These are phyloP conservation scores for Artemia sinica DNA, from an alignment of 2,888 invertebrate species.

Conservation along the genomic window DNA sequence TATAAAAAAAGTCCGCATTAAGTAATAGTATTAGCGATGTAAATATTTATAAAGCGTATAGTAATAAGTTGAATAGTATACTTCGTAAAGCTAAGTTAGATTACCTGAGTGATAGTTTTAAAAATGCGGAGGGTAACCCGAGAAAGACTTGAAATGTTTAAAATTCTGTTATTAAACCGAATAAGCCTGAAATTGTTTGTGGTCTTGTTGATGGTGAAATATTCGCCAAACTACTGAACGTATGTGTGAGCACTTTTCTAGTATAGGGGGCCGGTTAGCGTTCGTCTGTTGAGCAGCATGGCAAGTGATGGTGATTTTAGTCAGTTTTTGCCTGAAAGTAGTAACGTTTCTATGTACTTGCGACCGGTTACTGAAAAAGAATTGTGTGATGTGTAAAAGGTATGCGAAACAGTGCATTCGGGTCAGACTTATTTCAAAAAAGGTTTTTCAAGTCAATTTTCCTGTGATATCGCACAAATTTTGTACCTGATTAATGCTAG, in stretches of 20 bases:
- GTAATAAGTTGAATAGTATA: no score
- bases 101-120: no score
- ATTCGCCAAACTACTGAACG: slow-evolving; percentile 3
- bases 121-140: no score
- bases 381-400: not conserved
- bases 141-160: no score
- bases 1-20: no score
- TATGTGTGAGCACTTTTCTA: slow-evolving; percentile 5
- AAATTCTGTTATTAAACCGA: no score
- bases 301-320: not conserved
- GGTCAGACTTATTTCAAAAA: not conserved
- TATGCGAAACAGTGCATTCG: not conserved
- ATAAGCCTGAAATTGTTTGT: no score
- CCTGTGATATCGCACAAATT: not conserved
- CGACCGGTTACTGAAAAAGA: not conserved
- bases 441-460: slow-evolving; percentile 12
- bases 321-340: slow-evolving; percentile 10
- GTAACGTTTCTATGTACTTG: slow-evolving; percentile 1
- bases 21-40: no score
- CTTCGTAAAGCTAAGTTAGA: no score
- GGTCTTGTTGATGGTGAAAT: not conserved
- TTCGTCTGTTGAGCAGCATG: not conserved
- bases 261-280: not conserved
- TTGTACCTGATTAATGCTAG: no score
- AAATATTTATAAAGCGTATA: no score